phyloP scores from a whole-genome alignment of 2,113 vertebrate genomes.

The Nibea coibor region DNA sequence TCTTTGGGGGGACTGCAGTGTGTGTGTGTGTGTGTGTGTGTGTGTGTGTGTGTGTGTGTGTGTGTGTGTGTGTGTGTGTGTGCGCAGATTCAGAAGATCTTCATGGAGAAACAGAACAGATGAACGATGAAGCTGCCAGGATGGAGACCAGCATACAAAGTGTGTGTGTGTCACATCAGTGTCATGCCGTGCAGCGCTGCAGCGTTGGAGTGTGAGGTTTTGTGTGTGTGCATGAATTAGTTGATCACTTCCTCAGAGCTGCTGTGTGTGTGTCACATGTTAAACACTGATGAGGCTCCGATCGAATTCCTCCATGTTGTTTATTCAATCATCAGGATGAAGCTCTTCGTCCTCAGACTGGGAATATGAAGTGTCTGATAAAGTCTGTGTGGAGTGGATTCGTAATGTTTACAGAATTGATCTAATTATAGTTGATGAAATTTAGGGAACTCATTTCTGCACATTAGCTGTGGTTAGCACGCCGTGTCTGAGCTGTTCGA shows the following conservation, averaged over 20 bases:
- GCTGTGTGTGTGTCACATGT: slow-evolving; percentile 10
- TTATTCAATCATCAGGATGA: background rate
- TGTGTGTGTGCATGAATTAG: background rate
- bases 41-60: slow-evolving; percentile 15
- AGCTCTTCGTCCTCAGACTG: background rate
- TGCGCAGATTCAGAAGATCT: too few relatives aligned
- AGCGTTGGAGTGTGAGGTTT: background rate
- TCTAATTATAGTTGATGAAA: background rate
- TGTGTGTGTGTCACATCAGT: slow-evolving; percentile 15
- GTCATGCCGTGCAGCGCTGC: background rate
- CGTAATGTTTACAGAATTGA: background rate
- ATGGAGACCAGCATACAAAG: too few relatives aligned
- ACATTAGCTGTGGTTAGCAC: background rate
- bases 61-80: slow-evolving; percentile 13
- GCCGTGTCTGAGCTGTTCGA: background rate
- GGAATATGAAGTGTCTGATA: background rate
- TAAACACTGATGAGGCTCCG: background rate
- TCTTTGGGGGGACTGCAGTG: background rate
- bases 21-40: slow-evolving; percentile 33
- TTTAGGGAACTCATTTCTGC: background rate
- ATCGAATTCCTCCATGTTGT: background rate
- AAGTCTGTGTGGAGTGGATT: background rate
- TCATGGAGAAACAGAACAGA: too few relatives aligned
- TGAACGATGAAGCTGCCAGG: too few relatives aligned
- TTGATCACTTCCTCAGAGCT: background rate